These are phyloP conservation scores for Kryptopterus vitreolus DNA, from an alignment of 2,797 vertebrate genomes.

Conservation along the genomic window DNA sequence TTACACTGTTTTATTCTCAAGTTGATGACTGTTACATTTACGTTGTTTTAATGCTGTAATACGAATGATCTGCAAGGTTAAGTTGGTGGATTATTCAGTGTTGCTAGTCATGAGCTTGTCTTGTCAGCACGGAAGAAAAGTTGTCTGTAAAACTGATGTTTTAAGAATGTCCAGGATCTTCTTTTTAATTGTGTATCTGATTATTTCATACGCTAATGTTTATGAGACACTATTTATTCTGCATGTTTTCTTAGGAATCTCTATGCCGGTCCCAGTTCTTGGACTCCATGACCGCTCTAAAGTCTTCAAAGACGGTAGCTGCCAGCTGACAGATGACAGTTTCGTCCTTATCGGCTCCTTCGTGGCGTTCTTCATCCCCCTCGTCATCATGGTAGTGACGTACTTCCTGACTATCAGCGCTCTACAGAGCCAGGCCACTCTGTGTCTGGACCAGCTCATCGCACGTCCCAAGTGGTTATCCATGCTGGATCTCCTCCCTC, in stretches of 20 bases:
- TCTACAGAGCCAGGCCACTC: conserved; percentile 87
- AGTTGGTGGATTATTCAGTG: background rate
- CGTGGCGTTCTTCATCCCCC: conserved; percentile 91
- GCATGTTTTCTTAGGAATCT: conserved; percentile 80
- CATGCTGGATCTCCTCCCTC: conserved; percentile 83
- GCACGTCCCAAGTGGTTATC: conserved; percentile 84
- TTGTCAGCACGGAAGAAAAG: background rate
- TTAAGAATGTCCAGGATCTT: background rate
- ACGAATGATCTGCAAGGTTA: background rate
- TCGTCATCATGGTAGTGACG: conserved; percentile 94
- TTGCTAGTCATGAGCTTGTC: background rate
- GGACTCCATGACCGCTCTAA: conserved; percentile 89
- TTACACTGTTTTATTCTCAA: background rate
- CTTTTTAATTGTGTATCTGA: background rate
- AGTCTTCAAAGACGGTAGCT: conserved; percentile 89
- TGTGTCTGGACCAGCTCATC: conserved; percentile 84
- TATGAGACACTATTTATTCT: background rate
- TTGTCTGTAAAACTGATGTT: background rate
- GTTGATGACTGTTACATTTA: background rate
- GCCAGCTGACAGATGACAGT: conserved; percentile 84
- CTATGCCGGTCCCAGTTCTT: conserved; percentile 91
- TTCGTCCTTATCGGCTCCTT: conserved; percentile 94
- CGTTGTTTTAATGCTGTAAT: background rate
- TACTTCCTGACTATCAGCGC: conserved; percentile 93
- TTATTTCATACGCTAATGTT: background rate